Evolutionary conservation across 2,888 invertebrate species (phyloP).

Genomic region (Geotrupes spiniger): DNA sequence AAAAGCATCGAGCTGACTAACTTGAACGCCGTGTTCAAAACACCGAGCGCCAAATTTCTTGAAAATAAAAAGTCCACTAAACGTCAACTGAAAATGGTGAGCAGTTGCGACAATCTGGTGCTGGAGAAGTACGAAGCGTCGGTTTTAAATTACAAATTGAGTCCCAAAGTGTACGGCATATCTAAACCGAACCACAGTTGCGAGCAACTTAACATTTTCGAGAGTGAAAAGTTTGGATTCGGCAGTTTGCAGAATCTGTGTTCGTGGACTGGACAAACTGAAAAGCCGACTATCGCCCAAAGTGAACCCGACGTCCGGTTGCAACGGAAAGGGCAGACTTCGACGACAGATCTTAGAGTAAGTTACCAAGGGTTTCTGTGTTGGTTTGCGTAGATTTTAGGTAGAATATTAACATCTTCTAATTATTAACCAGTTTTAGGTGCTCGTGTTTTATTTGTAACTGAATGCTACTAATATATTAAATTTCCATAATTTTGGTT

Average conservation of each 20-base stretch:
- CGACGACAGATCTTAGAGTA: conserved; percentile 23
- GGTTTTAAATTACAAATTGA: conserved; percentile 55
- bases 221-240: conserved; percentile 49
- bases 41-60: conserved; percentile 37
- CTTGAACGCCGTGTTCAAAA: conserved; percentile 41
- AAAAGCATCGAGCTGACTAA: conserved; percentile 55
- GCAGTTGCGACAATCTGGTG: conserved; percentile 43
- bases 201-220: conserved; percentile 42
- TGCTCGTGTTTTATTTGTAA: too few species aligned
- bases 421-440: too few species aligned
- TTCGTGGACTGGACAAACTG: conserved; percentile 33
- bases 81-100: conserved; percentile 35
- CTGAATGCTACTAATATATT: too few species aligned
- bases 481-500: too few species aligned
- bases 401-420: too few species aligned
- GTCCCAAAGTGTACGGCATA: conserved; percentile 64
- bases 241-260: conserved; percentile 67
- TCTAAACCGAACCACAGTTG: conserved; percentile 47
- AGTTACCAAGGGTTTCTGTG: conserved; percentile 17
- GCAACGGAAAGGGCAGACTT: conserved; percentile 28
- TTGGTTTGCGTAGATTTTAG: too few species aligned
- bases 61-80: conserved; percentile 38
- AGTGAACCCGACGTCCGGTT: conserved; percentile 67
- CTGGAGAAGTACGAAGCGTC: conserved; percentile 40
- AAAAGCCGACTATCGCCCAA: conserved; percentile 48